Evolutionary conservation across 2,797 vertebrate genomes (phyloP).

Genomic region (Trachops cirrhosus): DNA sequence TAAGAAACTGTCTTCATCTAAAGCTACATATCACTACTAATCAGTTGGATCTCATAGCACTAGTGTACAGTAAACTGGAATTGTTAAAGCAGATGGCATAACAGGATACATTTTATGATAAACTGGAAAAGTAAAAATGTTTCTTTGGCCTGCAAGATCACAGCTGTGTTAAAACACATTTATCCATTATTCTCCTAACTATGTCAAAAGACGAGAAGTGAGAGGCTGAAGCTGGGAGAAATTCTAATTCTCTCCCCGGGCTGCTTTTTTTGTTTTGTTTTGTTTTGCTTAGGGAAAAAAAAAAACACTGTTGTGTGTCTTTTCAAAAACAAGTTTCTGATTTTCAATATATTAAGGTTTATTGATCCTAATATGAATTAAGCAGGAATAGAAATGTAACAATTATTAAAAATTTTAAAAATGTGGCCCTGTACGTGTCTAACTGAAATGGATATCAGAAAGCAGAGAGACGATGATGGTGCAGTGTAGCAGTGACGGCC

Average conservation of each 20-base stretch:
- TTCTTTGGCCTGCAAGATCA: constrained; percentile 9
- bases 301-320: neutral
- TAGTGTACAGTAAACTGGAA: neutral
- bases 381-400: neutral
- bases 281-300: neutral
- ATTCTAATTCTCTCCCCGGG: neutral
- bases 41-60: neutral
- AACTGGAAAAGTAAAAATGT: neutral
- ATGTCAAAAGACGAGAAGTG: neutral
- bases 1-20: constrained; percentile 31
- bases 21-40: neutral
- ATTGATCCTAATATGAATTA: neutral
- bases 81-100: constrained; percentile 41
- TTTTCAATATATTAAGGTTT: neutral
- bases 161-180: constrained; percentile 35
- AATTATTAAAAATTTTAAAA: neutral
- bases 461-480: neutral
- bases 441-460: neutral
- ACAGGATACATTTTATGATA: neutral
- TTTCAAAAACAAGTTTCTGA: constrained; percentile 12
- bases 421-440: neutral
- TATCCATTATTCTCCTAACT: constrained; percentile 40
- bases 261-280: neutral
- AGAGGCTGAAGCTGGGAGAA: neutral
- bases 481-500: neutral